Conservation (phyloP, 2,113 vertebrate genomes). For the Onychorhynchus coronatus region DNA sequence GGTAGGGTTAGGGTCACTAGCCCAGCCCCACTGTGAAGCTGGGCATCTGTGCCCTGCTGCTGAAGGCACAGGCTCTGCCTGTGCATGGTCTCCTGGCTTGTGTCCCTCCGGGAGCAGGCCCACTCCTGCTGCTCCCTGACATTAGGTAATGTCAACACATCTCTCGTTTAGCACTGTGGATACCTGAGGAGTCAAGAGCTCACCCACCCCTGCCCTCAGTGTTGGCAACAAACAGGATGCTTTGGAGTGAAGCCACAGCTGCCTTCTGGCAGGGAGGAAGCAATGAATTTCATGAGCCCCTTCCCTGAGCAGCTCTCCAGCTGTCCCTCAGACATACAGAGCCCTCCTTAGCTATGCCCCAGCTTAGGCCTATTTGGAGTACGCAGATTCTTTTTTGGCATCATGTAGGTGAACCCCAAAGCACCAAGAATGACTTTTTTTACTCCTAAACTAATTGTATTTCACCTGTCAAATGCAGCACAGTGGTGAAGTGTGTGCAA, state of each 20-base stretch:
- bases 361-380: not conserved
- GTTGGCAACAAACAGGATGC: not conserved
- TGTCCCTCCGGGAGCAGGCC: not conserved
- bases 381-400: not conserved
- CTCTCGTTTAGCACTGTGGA: not conserved
- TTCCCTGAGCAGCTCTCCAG: not conserved
- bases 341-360: not conserved
- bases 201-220: not conserved
- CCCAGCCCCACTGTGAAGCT: not conserved
- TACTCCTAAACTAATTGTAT: not conserved
- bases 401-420: not conserved
- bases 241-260: not conserved
- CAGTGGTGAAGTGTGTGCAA: not conserved
- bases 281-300: fast-evolving
- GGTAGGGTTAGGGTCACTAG: not conserved
- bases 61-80: not conserved
- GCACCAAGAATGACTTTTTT: not conserved
- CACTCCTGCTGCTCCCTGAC: not conserved
- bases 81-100: not conserved
- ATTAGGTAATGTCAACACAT: not conserved
- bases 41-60: not conserved
- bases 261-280: not conserved
- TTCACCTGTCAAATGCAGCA: not conserved
- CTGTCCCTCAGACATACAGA: not conserved
- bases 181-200: not conserved